Conservation (phyloP, 2,797 vertebrate species). For the Rhinophrynus dorsalis region DNA sequence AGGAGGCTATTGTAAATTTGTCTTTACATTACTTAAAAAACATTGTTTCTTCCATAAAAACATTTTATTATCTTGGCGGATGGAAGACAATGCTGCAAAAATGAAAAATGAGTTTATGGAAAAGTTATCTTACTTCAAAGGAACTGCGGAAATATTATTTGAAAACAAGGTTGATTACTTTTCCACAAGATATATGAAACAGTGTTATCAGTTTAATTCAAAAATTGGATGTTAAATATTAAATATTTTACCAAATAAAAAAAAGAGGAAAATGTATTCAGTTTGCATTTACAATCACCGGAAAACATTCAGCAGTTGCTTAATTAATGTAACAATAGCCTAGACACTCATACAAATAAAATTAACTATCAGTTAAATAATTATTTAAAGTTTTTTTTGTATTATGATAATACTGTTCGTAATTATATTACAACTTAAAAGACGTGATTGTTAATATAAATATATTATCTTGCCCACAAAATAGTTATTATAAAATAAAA, state of each 20-base stretch:
- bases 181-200: constrained; percentile 64
- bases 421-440: too few species aligned
- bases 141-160: constrained; percentile 63
- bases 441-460: too few species aligned
- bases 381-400: neutral
- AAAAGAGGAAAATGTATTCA: constrained; percentile 14
- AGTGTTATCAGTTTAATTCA: constrained; percentile 66
- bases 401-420: too few species aligned
- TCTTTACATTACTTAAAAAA: constrained; percentile 46
- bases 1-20: constrained; percentile 33
- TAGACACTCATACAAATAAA: neutral
- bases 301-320: neutral
- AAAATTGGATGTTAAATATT: constrained; percentile 59
- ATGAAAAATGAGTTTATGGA: constrained; percentile 71
- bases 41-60: constrained; percentile 61
- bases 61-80: constrained; percentile 67
- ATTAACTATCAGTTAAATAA: neutral
- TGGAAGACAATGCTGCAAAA: constrained; percentile 67
- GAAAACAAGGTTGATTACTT: constrained; percentile 64
- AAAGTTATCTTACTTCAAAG: constrained; percentile 68
- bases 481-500: too few species aligned
- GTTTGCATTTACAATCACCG: neutral
- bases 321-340: neutral
- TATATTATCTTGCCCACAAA: neutral
- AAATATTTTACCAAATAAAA: constrained; percentile 20